Evolutionary conservation across 2,113 vertebrate species (phyloP).

Genomic region (Siphamia tubifer): DNA sequence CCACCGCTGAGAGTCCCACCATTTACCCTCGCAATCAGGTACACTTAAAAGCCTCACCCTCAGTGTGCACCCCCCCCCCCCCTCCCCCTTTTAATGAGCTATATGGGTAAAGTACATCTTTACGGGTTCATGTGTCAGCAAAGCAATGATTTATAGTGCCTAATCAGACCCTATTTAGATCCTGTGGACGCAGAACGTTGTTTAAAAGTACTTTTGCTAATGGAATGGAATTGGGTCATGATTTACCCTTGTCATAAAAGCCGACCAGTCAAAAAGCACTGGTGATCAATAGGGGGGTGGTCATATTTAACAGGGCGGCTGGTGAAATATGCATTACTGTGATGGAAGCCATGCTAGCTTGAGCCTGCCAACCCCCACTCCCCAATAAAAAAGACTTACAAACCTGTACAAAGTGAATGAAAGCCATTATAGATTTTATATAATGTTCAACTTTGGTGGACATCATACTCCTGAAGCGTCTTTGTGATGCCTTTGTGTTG

Average conservation of each 20-base stretch:
- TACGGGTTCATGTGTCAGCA: slow-evolving; percentile 51
- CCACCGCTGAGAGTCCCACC: slow-evolving; percentile 83
- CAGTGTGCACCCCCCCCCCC: neutral
- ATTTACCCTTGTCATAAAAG: slow-evolving; percentile 73
- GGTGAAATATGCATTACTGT: slow-evolving; percentile 71
- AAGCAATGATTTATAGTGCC: slow-evolving; percentile 46
- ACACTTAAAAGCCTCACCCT: slow-evolving; percentile 55
- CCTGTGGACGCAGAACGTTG: slow-evolving; percentile 24
- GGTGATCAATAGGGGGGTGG: slow-evolving; percentile 68
- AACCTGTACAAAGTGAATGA: slow-evolving; percentile 11
- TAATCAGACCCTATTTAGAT: slow-evolving; percentile 61
- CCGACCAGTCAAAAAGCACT: slow-evolving; percentile 63
- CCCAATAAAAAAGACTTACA: slow-evolving; percentile 13
- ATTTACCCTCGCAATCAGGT: slow-evolving; percentile 89
- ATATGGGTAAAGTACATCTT: slow-evolving; percentile 39
- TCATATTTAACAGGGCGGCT: slow-evolving; percentile 64
- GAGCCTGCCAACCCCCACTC: neutral
- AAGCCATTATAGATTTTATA: neutral
- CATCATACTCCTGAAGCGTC: too few species aligned
- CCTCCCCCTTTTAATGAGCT: slow-evolving; percentile 58
- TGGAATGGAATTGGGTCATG: slow-evolving; percentile 71
- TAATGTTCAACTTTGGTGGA: neutral
- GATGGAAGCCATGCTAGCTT: slow-evolving; percentile 33
- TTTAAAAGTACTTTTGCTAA: slow-evolving; percentile 72
- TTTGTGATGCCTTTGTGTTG: too few species aligned